Conservation (phyloP, 2,797 vertebrate genomes). For the Megaceryle alcyon region DNA sequence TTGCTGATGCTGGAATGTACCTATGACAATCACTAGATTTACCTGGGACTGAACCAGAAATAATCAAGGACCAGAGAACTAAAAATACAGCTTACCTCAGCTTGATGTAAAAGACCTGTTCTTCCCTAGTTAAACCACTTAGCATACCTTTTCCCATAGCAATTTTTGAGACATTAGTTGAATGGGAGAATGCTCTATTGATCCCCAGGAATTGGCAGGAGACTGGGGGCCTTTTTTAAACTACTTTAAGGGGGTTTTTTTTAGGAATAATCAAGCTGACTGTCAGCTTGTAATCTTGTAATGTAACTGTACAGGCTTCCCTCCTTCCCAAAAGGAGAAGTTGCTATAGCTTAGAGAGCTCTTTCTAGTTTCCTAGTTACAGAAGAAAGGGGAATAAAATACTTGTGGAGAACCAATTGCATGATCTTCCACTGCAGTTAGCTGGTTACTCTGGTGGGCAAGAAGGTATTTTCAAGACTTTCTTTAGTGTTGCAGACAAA, state of each 20-base stretch:
- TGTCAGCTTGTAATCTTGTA: not conserved
- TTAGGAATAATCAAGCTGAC: not conserved
- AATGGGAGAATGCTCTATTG: not conserved
- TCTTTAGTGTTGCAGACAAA: not conserved
- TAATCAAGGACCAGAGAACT: not conserved
- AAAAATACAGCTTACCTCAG: not conserved
- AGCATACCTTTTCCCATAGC: not conserved
- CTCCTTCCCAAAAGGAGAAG: not conserved
- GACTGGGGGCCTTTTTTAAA: not conserved
- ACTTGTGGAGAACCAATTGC: not conserved
- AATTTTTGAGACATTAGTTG: not conserved
- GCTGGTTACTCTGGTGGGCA: not conserved
- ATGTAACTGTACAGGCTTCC: not conserved
- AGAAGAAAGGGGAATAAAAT: not conserved
- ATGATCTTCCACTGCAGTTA: not conserved
- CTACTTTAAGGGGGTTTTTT: not conserved
- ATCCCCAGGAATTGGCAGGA: not conserved
- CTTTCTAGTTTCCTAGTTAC: conserved; percentile 28
- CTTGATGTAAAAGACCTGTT: not conserved
- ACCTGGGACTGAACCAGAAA: not conserved
- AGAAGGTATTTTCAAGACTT: not conserved
- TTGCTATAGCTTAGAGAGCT: not conserved
- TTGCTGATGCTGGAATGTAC: not conserved
- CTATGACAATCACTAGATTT: not conserved
- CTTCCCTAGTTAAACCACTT: not conserved